phyloP scores from a whole-genome alignment of 2,113 vertebrate genomes.

The Lamprotornis superbus region DNA sequence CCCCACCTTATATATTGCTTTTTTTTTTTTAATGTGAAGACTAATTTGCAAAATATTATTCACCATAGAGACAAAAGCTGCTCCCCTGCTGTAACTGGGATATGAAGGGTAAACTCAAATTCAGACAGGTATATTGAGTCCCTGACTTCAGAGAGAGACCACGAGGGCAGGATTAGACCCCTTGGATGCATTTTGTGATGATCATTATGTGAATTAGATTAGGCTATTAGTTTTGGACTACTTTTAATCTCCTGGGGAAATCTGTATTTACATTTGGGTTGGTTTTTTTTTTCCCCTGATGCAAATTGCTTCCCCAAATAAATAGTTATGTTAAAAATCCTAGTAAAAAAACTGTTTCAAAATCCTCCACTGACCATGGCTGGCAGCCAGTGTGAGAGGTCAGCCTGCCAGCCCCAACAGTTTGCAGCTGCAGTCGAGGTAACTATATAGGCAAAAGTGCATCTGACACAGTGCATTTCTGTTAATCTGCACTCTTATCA shows the following conservation, averaged over 20 bases:
- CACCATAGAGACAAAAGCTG: constrained; percentile 1
- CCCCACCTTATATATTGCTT: neutral
- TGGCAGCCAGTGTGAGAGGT: constrained; percentile 30
- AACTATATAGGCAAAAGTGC: neutral
- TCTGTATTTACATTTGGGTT: constrained; percentile 25
- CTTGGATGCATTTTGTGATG: neutral
- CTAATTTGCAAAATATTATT: constrained; percentile 44
- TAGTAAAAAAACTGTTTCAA: neutral
- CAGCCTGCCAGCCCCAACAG: neutral
- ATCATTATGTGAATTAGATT: constrained; percentile 39
- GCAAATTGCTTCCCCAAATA: constrained; percentile 41
- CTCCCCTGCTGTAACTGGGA: neutral
- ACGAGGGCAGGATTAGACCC: neutral
- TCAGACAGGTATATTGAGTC: neutral
- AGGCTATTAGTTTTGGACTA: constrained; percentile 48
- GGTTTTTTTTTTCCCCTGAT: neutral
- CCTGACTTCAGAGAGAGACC: neutral
- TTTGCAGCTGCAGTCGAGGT: neutral
- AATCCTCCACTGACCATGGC: neutral
- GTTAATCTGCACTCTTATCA: neutral
- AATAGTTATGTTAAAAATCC: constrained; percentile 42
- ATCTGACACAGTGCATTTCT: neutral
- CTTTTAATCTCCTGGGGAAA: constrained; percentile 41
- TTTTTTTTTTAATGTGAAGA: neutral
- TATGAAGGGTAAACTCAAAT: neutral